phyloP scores from a whole-genome alignment of 92 coral and sea anemone genomes.

The Bergia puertoricense region DNA sequence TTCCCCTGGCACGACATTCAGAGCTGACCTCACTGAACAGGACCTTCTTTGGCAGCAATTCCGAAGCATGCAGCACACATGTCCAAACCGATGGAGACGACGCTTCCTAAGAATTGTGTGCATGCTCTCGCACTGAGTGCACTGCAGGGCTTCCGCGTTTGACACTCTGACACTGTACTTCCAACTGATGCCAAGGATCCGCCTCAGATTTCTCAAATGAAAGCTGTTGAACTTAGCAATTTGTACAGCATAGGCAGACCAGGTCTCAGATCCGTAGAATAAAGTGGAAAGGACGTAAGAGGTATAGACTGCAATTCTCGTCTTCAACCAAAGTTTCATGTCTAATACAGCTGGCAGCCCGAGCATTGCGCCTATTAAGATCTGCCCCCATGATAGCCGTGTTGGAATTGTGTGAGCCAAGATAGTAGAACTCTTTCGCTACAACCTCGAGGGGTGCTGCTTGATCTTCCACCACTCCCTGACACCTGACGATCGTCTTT shows the following conservation, averaged over 20 bases:
- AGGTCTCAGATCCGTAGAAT: slow-evolving; percentile 5
- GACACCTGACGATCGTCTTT: neutral
- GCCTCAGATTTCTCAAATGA: slow-evolving; percentile 8
- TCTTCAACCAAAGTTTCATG: neutral
- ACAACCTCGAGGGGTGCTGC: neutral
- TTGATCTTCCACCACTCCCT: neutral
- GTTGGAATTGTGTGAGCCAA: neutral
- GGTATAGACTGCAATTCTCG: neutral
- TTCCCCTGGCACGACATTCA: no score
- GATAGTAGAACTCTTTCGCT: neutral
- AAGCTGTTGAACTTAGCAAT: neutral
- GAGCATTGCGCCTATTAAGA: neutral
- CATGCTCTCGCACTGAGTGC: no score
- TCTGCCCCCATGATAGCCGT: neutral
- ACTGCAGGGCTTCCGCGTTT: neutral
- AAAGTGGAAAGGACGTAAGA: neutral
- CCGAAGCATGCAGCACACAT: no score
- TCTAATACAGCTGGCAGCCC: neutral
- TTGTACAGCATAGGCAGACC: slow-evolving; percentile 13
- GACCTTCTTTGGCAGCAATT: no score
- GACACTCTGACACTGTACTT: neutral
- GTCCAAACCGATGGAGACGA: no score
- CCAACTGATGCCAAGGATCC: neutral
- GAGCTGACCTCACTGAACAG: no score
- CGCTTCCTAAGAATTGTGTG: no score